Base-by-base conservation (phyloP, 2,113 vertebrate genomes). In the Boleophthalmus pectinirostris region DNA sequence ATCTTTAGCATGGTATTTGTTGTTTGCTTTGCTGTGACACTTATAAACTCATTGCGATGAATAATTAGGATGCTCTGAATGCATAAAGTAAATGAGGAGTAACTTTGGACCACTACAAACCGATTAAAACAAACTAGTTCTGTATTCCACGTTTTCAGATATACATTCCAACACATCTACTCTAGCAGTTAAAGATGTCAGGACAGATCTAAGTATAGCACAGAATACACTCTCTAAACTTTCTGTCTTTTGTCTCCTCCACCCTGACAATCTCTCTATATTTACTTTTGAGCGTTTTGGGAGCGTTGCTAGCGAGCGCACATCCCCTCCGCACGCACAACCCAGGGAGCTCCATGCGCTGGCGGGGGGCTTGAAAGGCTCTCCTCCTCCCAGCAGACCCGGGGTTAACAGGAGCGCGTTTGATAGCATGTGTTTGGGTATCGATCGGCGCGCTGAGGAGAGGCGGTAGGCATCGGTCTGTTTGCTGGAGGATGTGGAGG, bases 401-500 rank as follows among this genome's bases (percentile, higher is more conserved):
- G 82, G 84, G 90, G 88, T 91, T 92, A 90, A 93, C 88, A 89
- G 72, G 78, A 91, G 82, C 75, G 87, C 90, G 82, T 89, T 74
- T 81, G 83, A 84, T 80, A 79, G 79, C 83, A 85, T 85, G 86
- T 85, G 86, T 90, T 88, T 85, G 84, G 90, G 74, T 93, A 91
- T 91, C 88, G 91, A 92, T 91, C 82, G 88, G 51, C 8, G 20
- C 69, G 87, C 85, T 87, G 86, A 89, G n/a, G n/a, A 54, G n/a
- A 90, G 86, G 86, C 88, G 78, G 81, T 87, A 82, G 84, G 83
- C 90, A 89, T 85, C 85, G 85, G 85, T 89, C 83, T 87, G 88
- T 76, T 86, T 88, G 90, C 88, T 88, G 88, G 89, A 90, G 90
- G 88, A 90, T 85, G 89, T 90, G 89, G 88, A 90, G 90, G 88